Conservation (phyloP, 2,797 vertebrate genomes). For the Cynopterus sphinx region DNA sequence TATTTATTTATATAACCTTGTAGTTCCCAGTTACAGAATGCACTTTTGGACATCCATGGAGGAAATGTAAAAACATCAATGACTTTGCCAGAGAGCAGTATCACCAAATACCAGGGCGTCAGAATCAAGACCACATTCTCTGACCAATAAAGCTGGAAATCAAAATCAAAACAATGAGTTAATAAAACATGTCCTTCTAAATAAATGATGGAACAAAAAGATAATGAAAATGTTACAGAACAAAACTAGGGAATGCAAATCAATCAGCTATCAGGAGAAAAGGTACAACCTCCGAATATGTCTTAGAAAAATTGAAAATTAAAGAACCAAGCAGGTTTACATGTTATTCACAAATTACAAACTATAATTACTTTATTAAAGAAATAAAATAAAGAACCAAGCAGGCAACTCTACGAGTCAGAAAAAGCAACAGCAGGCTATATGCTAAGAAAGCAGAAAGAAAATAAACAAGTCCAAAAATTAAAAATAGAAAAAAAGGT, state of each 20-base stretch:
- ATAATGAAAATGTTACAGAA: background rate
- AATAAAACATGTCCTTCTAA: background rate
- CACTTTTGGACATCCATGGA: background rate
- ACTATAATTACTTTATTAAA: too few relatives aligned
- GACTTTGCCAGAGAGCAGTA: background rate
- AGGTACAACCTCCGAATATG: background rate
- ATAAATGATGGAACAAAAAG: background rate
- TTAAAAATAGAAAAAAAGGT: background rate
- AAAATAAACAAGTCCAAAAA: background rate
- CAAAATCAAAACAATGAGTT: background rate
- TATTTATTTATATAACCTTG: background rate
- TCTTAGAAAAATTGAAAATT: background rate
- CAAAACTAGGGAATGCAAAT: background rate
- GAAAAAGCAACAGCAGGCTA: background rate
- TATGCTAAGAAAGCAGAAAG: background rate
- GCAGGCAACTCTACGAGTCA: background rate
- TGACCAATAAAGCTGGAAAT: background rate
- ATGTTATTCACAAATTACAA: too few relatives aligned
- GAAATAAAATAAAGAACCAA: background rate
- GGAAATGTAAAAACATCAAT: background rate
- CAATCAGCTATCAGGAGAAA: background rate
- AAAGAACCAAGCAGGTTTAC: background rate
- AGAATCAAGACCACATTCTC: background rate
- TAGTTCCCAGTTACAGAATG: background rate
- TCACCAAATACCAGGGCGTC: background rate